Evolutionary conservation across 2,113 vertebrate species (phyloP).

Genomic region (Petrocephalus microphthalmus): DNA sequence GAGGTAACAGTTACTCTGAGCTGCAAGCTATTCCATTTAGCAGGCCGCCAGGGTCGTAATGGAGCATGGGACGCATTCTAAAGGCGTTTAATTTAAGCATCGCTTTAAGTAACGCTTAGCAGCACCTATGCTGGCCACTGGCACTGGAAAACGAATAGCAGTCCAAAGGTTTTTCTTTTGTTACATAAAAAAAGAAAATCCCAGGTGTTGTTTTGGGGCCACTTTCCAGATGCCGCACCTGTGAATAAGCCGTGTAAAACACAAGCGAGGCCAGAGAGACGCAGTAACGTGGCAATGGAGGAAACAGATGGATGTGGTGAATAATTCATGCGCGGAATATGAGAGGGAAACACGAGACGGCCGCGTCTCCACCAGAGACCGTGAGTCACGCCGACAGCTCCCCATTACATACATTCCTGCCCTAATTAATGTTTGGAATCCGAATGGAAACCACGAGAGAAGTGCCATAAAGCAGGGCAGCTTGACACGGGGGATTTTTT

Average conservation of each 20-base stretch:
- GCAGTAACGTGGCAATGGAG: background rate
- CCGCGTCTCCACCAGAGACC: conserved; percentile 38
- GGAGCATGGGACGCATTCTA: background rate
- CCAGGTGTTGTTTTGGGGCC: background rate
- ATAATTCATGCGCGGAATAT: conserved; percentile 60
- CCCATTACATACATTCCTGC: conserved; percentile 31
- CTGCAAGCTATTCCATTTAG: background rate
- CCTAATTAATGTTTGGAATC: background rate
- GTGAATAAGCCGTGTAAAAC: background rate
- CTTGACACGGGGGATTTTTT: background rate
- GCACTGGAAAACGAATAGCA: background rate
- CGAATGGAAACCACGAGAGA: background rate
- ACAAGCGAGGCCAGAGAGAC: background rate
- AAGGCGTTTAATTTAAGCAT: background rate
- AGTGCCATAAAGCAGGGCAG: background rate
- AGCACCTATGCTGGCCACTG: background rate
- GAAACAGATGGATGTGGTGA: conserved; percentile 49
- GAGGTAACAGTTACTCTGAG: background rate
- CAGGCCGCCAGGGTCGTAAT: background rate
- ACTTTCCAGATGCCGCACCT: background rate
- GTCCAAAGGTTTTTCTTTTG: background rate
- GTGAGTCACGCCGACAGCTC: conserved; percentile 47
- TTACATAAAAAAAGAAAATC: background rate
- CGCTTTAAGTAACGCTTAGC: background rate
- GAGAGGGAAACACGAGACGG: conserved; percentile 42